Evolutionary conservation across 92 coral and sea anemone genomes (phyloP).

Genomic region (Blastomussa wellsi): DNA sequence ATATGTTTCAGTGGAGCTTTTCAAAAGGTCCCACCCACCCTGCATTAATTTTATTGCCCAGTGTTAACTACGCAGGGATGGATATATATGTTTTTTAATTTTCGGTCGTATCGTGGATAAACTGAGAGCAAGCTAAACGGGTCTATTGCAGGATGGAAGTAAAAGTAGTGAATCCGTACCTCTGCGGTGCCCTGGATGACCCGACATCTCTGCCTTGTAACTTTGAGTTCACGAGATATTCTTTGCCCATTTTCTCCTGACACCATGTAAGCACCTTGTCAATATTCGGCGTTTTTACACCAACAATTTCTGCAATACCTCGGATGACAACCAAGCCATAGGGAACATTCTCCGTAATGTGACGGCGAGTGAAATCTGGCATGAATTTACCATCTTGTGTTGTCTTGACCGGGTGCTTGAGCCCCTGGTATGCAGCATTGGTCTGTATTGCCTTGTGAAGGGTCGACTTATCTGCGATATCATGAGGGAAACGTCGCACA

Average conservation of each 20-base stretch:
- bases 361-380: conserved; percentile 48
- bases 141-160: background rate
- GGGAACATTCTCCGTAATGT: conserved; percentile 57
- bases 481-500: conserved; percentile 33
- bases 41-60: too few relatives aligned
- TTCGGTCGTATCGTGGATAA: too few relatives aligned
- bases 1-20: too few relatives aligned
- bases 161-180: conserved; percentile 48
- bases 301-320: conserved; percentile 55
- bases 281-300: conserved; percentile 45
- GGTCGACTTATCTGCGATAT: conserved; percentile 23
- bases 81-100: too few relatives aligned
- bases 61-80: too few relatives aligned
- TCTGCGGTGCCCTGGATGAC: conserved; percentile 58
- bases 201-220: conserved; percentile 42
- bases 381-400: conserved; percentile 42
- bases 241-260: conserved; percentile 41
- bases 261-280: conserved; percentile 48
- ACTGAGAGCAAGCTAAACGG: too few relatives aligned
- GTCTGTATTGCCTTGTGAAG: conserved; percentile 31
- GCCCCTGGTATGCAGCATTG: conserved; percentile 47
- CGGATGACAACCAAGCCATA: conserved; percentile 51
- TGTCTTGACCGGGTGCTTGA: conserved; percentile 39
- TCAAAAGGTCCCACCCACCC: too few relatives aligned
- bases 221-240: conserved; percentile 54